Base-by-base conservation (phyloP, 1,140 invertebrate species). In the Latrodectus geometricus region DNA sequence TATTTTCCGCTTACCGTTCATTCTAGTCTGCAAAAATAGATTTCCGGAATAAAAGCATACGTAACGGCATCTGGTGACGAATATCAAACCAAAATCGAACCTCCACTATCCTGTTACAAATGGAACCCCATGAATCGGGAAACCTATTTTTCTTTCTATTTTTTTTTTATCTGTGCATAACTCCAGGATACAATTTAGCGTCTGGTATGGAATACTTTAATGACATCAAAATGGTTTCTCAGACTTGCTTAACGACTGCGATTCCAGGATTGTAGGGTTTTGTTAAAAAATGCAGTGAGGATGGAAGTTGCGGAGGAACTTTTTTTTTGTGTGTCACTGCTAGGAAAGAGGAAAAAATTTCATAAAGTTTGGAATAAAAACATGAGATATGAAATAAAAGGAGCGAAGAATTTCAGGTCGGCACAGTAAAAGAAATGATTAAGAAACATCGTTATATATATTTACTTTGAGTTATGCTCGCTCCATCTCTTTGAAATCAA, bases 71-170 rank as follows among this genome's bases (percentile, higher is more conserved):
- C 78, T 80, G 68, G 78, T 80, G 78, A 69, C 78, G 78, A 80
- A 80, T 80, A 80, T 80, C 78, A 80, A 70, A 80, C 65, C 78
- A 68, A 80, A 80, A 80, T 80, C 65, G 78, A 61, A 66, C 50
- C 66, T 17, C 50, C 49, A 35, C 66, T 20, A 80, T 80, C 78
- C 78, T 15, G 78, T 80, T 80, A 80, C 78, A 80, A 80, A 80
- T 80, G 78, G 78, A 80, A 80, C 48, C 35, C 50, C 68, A 80
- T 80, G 78, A 80, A 80, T 80, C 78, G 78, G 21, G 49, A 80
- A 78, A 78, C 66, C 56, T 78, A 78, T 78, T 69, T 20, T 69
- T 78, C 61, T 78, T 66, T 35, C 56, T 79, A 21, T 79, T 70
- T 65, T 9, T 21, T 56, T 35, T 75, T 48, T 75, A 15, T 75